These are phyloP conservation scores for Falco naumanni DNA, from an alignment of 2,797 vertebrate species.

Conservation along the genomic window DNA sequence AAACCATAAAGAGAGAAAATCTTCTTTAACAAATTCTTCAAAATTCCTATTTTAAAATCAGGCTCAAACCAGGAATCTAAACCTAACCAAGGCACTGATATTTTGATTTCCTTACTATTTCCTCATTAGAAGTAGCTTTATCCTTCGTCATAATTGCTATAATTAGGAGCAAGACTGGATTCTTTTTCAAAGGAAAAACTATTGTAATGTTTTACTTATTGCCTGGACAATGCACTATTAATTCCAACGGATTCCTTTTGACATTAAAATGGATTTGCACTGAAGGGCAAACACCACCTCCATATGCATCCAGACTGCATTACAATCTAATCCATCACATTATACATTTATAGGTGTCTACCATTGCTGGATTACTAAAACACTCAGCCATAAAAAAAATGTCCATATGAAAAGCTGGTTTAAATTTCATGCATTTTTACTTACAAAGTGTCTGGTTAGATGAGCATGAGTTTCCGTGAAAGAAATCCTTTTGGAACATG, in stretches of 20 bases:
- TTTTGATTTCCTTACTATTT: not conserved
- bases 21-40: not conserved
- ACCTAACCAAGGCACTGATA: not conserved
- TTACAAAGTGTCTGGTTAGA: constrained; percentile 74
- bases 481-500: constrained; percentile 69
- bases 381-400: constrained; percentile 70
- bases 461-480: constrained; percentile 69
- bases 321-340: constrained; percentile 75
- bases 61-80: not conserved
- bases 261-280: constrained; percentile 76
- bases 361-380: constrained; percentile 68
- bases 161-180: not conserved
- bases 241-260: constrained; percentile 70
- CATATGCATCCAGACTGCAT: constrained; percentile 72
- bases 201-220: constrained; percentile 51
- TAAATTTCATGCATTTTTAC: constrained; percentile 77
- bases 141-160: not conserved
- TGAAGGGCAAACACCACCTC: constrained; percentile 75
- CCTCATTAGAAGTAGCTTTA: not conserved
- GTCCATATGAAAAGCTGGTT: constrained; percentile 72
- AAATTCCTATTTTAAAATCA: not conserved
- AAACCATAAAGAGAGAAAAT: not conserved
- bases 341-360: constrained; percentile 77
- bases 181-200: not conserved
- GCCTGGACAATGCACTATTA: constrained; percentile 68